Conservation (phyloP, 2,113 vertebrate genomes). For the Actinemys pallida region DNA sequence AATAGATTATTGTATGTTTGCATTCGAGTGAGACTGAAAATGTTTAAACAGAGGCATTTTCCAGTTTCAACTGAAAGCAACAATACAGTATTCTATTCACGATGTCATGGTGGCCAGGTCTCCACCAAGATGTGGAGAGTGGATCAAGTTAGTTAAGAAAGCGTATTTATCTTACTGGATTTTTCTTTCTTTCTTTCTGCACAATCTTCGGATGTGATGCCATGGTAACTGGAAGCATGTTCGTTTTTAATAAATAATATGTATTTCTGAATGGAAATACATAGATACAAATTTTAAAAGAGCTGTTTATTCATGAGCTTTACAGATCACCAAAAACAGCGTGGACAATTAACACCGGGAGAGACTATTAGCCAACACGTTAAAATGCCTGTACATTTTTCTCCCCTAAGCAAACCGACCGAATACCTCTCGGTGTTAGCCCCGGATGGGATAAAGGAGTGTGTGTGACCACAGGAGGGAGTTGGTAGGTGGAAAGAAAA, state of each 20-base stretch:
- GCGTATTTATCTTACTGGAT: too few species aligned
- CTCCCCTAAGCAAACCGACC: not conserved
- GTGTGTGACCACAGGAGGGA: fast-evolving
- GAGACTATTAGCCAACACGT: not conserved
- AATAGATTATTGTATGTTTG: not conserved
- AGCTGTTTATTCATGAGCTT: slow-evolving; percentile 18
- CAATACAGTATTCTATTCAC: not conserved
- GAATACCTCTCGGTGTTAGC: not conserved
- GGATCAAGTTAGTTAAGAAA: not conserved
- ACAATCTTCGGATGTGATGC: not conserved
- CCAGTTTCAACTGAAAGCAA: not conserved
- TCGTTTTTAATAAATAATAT: not conserved
- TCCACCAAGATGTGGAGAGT: not conserved
- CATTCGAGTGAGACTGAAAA: not conserved
- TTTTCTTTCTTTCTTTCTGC: not conserved
- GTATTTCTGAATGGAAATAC: not conserved
- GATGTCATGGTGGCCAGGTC: not conserved
- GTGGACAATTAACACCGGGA: slow-evolving; percentile 11
- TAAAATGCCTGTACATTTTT: not conserved
- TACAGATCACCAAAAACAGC: slow-evolving; percentile 21
- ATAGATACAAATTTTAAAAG: not conserved
- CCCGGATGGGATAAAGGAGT: not conserved
- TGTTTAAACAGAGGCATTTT: not conserved
- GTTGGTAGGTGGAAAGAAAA: not conserved
- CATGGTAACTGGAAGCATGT: not conserved